Evolutionary conservation across 2,888 invertebrate species (phyloP), one percentile per base, ranked within the genome.

Genomic region (Trichopoda pennipes): DNA sequence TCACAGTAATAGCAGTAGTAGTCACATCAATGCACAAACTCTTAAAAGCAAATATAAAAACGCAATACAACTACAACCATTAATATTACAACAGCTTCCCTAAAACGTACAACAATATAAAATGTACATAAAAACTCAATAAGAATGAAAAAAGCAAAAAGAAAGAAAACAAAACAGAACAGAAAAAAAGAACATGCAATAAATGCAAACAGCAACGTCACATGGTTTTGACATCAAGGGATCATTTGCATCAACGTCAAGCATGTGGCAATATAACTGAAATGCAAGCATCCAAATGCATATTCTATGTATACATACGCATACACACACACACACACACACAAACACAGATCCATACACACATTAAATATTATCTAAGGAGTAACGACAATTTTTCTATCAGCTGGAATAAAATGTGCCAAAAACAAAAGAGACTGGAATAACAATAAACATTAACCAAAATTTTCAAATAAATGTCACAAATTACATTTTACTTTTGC

Each of bases 211-310:
- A 75, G 17, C 21, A 63, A 70, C 55, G 66, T 78, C 78, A 79
- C 61, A 75, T 79, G 78, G 60, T 75, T 78, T 55, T 82, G 78
- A 72, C 78, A 82, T 79, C 78, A 61, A 72, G 78, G 78, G 70
- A 82, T 82, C 81, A 79, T 82, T 82, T 82, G 78, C 81, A 82
- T 82, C 81, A 82, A 82, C 81, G 78, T 82, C 81, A 75, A 70
- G 53, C 66, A 73, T 75, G 70, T 70, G 66, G 70, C 74, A 60
- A 42, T 60, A 61, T 51, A 55, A 73, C 60, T 21, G 35, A 66
- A 78, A 70, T 81, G 58, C 58, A 74, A 55, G 51, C 44, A 17
- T 55, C 76, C 10, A 69, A n/a, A 44, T n/a, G n/a, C n/a, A 32
- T 32, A 32, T 44, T 2, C n/a, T n/a, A 21, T 17, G 23, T 74